Evolutionary conservation across 1,140 invertebrate genomes (phyloP).

Genomic region (Eubasilissa regina): DNA sequence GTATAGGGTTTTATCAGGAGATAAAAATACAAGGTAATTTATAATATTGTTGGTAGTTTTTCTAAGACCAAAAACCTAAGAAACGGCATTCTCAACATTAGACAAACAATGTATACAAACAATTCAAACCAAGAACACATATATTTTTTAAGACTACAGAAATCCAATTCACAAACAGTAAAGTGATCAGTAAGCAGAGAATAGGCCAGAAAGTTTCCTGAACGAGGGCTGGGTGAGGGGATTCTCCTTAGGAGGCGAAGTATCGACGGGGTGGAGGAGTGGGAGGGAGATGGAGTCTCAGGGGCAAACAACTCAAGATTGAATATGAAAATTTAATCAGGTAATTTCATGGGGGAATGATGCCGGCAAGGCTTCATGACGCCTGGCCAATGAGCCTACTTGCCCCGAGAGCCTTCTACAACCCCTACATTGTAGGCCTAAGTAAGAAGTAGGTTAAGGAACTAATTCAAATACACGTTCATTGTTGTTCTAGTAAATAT

Average conservation of each 20-base stretch:
- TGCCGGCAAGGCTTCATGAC: conserved; percentile 45
- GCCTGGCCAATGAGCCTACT: conserved; percentile 30
- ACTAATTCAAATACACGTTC: conserved; percentile 13
- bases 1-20: too few species aligned
- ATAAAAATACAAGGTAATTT: too few species aligned
- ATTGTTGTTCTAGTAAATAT: conserved; percentile 18
- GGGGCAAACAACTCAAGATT: conserved; percentile 76
- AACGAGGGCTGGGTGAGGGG: background rate
- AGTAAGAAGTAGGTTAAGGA: background rate
- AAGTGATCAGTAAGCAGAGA: background rate
- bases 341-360: conserved; percentile 73
- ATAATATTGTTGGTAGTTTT: too few species aligned
- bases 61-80: too few species aligned
- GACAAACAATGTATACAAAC: too few species aligned
- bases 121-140: too few species aligned
- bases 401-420: conserved; percentile 27
- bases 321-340: conserved; percentile 80
- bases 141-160: too few species aligned
- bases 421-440: conserved; percentile 1
- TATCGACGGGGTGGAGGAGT: conserved; percentile 5
- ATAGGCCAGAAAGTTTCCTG: conserved; percentile 4
- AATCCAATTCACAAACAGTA: too few species aligned
- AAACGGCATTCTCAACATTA: too few species aligned
- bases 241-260: background rate
- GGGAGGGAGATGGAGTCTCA: conserved; percentile 61